These are phyloP conservation scores for Drosophila pullipes DNA, from an alignment of 2,888 invertebrate species.

Conservation along the genomic window DNA sequence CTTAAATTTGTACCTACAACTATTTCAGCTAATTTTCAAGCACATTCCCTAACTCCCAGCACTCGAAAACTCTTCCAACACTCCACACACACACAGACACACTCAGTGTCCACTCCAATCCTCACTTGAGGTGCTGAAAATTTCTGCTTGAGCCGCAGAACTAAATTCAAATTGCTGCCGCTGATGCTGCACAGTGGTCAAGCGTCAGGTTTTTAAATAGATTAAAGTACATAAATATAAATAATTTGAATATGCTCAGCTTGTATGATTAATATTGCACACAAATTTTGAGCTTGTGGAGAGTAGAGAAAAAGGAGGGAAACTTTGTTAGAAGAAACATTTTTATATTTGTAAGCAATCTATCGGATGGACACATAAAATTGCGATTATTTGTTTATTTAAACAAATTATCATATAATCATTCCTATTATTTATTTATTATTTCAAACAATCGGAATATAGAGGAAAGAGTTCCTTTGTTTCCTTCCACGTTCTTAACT, in stretches of 20 bases:
- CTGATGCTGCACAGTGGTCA: constrained; percentile 40
- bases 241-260: too few relatives aligned
- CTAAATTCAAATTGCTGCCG: constrained; percentile 63
- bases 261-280: rapidly evolving
- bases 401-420: background rate
- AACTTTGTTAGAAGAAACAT: background rate
- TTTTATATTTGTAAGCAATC: background rate
- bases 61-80: constrained; percentile 17
- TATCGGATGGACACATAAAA: background rate
- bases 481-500: background rate
- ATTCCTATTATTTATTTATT: background rate
- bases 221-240: background rate
- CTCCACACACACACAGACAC: constrained; percentile 4
- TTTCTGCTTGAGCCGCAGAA: constrained; percentile 55
- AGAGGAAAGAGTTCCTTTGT: background rate
- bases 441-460: background rate
- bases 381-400: background rate
- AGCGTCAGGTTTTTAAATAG: background rate
- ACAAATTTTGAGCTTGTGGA: too few relatives aligned
- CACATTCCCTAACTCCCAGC: constrained; percentile 69
- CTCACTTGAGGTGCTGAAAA: constrained; percentile 72
- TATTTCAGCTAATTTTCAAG: constrained; percentile 79
- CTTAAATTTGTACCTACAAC: constrained; percentile 81
- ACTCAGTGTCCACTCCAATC: constrained; percentile 34
- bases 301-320: too few relatives aligned